Conservation (phyloP, 2,888 invertebrate species). For the Adineta ricciae region DNA sequence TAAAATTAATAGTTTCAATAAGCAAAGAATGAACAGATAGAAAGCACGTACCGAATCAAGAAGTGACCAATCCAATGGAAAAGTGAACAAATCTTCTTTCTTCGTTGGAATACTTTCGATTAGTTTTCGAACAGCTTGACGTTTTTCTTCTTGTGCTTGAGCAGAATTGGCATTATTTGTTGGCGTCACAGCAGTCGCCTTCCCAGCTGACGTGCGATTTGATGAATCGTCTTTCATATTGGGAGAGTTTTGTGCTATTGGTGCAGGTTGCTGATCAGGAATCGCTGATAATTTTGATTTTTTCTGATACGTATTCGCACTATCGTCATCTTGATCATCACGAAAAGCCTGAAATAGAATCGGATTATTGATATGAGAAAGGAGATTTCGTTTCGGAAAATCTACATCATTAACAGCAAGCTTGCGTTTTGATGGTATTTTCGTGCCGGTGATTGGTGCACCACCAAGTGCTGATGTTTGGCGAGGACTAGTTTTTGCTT, state of each 20-base stretch:
- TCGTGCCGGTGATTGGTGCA: neutral
- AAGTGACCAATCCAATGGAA: conserved; percentile 79
- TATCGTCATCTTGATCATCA: conserved; percentile 8
- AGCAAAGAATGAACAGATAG: conserved; percentile 35
- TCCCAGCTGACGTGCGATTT: conserved; percentile 24
- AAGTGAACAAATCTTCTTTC: conserved; percentile 87
- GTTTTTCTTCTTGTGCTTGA: conserved; percentile 67
- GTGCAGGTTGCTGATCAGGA: neutral
- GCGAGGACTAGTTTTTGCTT: neutral
- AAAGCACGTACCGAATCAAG: conserved; percentile 55
- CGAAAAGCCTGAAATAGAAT: neutral
- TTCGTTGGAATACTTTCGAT: conserved; percentile 97
- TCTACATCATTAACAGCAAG: conserved; percentile 1
- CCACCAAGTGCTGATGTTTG: neutral
- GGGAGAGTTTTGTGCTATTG: neutral
- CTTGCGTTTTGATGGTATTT: conserved; percentile 4
- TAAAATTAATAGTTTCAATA: conserved; percentile 42
- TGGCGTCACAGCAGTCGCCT: neutral
- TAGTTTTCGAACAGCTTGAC: conserved; percentile 85
- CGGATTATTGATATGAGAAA: neutral
- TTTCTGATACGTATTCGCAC: neutral
- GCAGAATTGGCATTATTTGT: conserved; percentile 39
- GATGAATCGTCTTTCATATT: neutral
- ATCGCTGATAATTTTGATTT: neutral
- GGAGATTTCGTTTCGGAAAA: neutral